phyloP scores from a whole-genome alignment of 2,113 vertebrate genomes.

The Bubo bubo region DNA sequence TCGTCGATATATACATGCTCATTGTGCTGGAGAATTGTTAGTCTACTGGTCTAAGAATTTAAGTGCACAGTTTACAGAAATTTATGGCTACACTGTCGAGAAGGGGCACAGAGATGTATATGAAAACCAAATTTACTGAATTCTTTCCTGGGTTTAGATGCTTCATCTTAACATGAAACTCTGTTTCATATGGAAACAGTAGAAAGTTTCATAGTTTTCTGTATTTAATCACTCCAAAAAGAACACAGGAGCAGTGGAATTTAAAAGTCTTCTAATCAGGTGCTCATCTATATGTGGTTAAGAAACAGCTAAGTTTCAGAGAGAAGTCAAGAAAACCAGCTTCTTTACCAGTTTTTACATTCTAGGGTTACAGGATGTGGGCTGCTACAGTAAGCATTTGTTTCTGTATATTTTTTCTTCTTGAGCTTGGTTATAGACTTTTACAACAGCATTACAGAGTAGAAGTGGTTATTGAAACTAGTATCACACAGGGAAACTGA shows the following conservation, averaged over 20 bases:
- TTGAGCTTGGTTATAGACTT: background rate
- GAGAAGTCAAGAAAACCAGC: background rate
- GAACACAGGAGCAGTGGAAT: background rate
- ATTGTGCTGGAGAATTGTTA: background rate
- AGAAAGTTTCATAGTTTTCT: background rate
- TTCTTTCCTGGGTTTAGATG: background rate
- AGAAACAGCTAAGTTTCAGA: background rate
- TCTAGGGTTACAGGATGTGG: constrained; percentile 54
- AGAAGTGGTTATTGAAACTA: background rate
- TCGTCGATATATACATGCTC: background rate
- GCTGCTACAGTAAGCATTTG: background rate
- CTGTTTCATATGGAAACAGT: background rate
- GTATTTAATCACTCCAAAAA: background rate
- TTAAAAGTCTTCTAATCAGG: background rate
- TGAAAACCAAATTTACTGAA: background rate
- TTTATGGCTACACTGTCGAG: background rate
- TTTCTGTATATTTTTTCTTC: background rate
- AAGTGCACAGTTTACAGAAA: background rate
- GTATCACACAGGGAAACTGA: background rate
- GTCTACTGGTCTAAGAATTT: background rate
- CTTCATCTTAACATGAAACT: background rate
- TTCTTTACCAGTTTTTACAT: background rate
- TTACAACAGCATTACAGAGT: background rate
- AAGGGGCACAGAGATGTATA: background rate
- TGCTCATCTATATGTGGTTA: background rate